Evolutionary conservation across 2,888 invertebrate species (phyloP).

Genomic region (Pristionchus entomophagus): DNA sequence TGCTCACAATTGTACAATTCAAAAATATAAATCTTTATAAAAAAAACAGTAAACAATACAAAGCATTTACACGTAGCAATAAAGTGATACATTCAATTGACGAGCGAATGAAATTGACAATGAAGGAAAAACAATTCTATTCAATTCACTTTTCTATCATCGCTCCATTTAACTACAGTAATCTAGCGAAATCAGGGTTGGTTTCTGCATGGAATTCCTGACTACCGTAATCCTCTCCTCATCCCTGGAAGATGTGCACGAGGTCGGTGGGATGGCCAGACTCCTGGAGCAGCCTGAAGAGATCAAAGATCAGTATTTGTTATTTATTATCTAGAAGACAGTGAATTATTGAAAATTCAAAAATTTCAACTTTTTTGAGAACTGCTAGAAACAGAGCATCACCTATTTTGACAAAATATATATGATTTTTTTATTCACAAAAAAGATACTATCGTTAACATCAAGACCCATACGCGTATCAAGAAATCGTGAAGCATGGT

Average conservation of each 20-base stretch:
- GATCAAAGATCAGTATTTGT: neutral
- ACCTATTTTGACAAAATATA: neutral
- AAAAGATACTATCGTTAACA: too few relatives aligned
- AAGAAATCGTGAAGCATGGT: neutral
- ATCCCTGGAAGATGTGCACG: slow-evolving; percentile 48
- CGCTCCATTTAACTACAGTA: neutral
- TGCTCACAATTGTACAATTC: too few relatives aligned
- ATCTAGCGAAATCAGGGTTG: neutral
- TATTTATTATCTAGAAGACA: neutral
- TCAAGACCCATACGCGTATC: neutral
- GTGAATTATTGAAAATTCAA: neutral
- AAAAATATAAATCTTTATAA: neutral
- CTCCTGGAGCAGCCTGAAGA: slow-evolving; percentile 21
- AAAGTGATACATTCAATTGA: neutral
- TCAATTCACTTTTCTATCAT: too few relatives aligned
- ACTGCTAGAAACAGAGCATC: neutral
- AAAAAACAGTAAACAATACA: neutral
- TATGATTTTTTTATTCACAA: too few relatives aligned
- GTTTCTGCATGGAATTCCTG: neutral
- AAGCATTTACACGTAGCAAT: neutral
- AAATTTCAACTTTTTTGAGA: neutral
- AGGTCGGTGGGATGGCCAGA: slow-evolving; percentile 13
- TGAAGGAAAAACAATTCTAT: too few relatives aligned
- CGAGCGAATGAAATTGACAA: too few relatives aligned
- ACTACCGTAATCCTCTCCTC: slow-evolving; percentile 20